These are phyloP conservation scores for Polietes domitor DNA, from an alignment of 2,888 invertebrate species.

Conservation along the genomic window DNA sequence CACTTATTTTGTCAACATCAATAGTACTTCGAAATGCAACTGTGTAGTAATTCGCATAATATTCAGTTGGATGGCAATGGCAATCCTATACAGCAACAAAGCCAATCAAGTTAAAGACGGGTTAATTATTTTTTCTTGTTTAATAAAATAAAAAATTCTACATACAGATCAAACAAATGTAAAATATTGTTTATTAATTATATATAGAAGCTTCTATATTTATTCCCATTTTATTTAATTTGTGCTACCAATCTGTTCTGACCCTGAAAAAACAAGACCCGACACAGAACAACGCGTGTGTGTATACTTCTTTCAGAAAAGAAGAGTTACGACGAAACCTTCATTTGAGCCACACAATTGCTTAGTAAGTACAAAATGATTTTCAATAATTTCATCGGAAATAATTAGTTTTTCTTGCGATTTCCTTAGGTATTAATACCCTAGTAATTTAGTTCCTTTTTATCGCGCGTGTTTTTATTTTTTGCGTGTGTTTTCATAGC, in stretches of 20 bases:
- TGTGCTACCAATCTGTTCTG: background rate
- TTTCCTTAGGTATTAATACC: slow-evolving; percentile 17
- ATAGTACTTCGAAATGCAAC: no score
- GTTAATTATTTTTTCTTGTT: no score
- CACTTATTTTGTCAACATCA: no score
- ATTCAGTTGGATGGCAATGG: no score
- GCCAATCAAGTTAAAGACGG: no score
- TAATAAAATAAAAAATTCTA: no score
- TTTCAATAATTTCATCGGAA: slow-evolving; percentile 82
- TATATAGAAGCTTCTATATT: no score
- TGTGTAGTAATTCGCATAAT: no score
- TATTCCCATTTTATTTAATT: background rate
- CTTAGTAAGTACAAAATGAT: background rate
- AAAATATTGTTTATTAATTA: no score
- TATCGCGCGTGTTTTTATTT: slow-evolving; percentile 14
- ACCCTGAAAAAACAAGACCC: background rate
- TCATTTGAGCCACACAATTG: background rate
- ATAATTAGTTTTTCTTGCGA: slow-evolving; percentile 74
- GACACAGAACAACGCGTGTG: background rate
- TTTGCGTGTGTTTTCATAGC: slow-evolving; percentile 11
- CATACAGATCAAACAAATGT: no score
- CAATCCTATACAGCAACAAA: no score
- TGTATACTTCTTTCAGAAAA: background rate
- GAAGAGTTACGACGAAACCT: background rate
- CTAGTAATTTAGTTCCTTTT: background rate